Conservation (phyloP, 2,888 invertebrate genomes). For the Lithosia quadra region DNA sequence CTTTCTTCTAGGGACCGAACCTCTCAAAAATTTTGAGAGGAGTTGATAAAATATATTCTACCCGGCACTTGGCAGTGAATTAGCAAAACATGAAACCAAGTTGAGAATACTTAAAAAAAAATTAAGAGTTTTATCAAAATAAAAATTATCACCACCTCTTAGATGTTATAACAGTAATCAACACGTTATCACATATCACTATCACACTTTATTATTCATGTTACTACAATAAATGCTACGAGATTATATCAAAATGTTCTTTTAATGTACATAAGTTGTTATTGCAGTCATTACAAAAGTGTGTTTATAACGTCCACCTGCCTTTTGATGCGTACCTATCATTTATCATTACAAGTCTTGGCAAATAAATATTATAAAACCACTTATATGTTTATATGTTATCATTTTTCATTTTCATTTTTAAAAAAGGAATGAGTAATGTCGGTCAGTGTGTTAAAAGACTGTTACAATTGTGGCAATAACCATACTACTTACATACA, state of each 20-base stretch:
- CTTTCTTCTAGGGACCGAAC: too few relatives aligned
- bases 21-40: too few relatives aligned
- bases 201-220: neutral
- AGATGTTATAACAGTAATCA: conserved; percentile 7
- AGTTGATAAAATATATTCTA: too few relatives aligned
- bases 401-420: too few relatives aligned
- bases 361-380: neutral
- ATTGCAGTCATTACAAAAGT: neutral
- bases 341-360: neutral
- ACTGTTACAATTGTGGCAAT: too few relatives aligned
- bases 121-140: neutral
- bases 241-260: conserved; percentile 4
- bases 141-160: neutral
- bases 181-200: neutral
- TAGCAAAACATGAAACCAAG: neutral
- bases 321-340: too few relatives aligned
- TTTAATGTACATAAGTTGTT: neutral
- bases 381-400: too few relatives aligned
- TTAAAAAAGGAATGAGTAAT: too few relatives aligned
- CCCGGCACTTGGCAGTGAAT: too few relatives aligned
- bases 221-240: neutral
- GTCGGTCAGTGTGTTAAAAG: neutral
- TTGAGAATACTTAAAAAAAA: neutral
- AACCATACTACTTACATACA: too few relatives aligned
- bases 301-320: neutral